These are phyloP conservation scores for Saxidomus purpurata DNA, from an alignment of 1,140 invertebrate genomes.

Conservation along the genomic window DNA sequence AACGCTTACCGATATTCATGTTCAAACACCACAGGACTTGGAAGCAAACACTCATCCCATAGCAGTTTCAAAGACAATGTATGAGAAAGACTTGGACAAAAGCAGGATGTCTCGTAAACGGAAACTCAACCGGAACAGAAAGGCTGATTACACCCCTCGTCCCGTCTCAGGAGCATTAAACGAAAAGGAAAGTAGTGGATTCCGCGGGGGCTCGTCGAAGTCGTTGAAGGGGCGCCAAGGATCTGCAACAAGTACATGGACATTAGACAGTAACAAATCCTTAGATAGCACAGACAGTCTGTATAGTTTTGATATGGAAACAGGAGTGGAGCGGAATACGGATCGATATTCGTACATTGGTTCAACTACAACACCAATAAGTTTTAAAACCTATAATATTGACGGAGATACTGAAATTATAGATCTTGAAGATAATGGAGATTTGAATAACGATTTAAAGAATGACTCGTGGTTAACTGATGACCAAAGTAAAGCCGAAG, in stretches of 20 bases:
- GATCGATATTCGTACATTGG: constrained; percentile 4
- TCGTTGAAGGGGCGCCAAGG: not conserved
- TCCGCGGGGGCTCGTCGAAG: not conserved
- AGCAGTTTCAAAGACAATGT: not conserved
- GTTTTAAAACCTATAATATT: not conserved
- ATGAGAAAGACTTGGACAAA: constrained; percentile 43
- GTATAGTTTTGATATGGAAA: constrained; percentile 28
- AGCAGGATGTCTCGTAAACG: constrained; percentile 36
- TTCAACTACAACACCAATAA: constrained; percentile 33
- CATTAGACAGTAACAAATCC: constrained; percentile 9
- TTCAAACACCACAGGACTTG: not conserved
- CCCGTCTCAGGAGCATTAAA: not conserved
- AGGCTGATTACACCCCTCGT: constrained; percentile 15
- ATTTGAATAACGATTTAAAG: not conserved
- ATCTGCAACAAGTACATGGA: constrained; percentile 43
- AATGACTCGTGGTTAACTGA: constrained; percentile 32
- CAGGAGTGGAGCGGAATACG: not conserved
- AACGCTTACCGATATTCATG: not conserved
- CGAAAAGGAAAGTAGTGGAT: not conserved
- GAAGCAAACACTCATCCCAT: not conserved
- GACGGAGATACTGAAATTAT: constrained; percentile 31
- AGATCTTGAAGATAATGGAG: constrained; percentile 48
- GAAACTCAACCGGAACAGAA: not conserved
- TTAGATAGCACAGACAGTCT: constrained; percentile 37
- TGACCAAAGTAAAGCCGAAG: not conserved